Evolutionary conservation across 2,888 invertebrate species (phyloP), one percentile per base, ranked within the genome.

Genomic region (Euspilapteryx auroguttella): DNA sequence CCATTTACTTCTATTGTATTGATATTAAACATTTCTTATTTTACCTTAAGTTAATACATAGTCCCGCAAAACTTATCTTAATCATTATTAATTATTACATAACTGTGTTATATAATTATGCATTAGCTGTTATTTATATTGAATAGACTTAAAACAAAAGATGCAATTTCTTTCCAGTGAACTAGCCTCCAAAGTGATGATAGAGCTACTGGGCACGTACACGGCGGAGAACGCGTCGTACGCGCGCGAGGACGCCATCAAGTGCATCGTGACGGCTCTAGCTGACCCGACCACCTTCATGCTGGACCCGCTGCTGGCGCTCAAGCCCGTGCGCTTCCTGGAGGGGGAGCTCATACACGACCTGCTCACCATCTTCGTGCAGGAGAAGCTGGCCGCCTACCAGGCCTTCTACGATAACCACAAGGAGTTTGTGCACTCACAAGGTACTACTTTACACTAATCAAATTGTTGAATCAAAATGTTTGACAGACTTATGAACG

Each of bases 191-290:
- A 93, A 94, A 61, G 94, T 96, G 3, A 98, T 99, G 98, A 88
- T 97, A 36, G 96, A 96, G 61, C 76, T 99, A 1, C 73, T 99
- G 31, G 93, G 94, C 13, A 97, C 98, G 0, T 99, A 98, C 63
- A 96, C 95, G 13, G 89, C 94, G 34, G 96, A 96, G 49, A 97
- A 97, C 69, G 98, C 98, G 0, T 93, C 93, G 2, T 90, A 94
- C 37, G 98, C 98, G 1, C 81, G 95, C 38, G 95, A 96, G 55
- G 98, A 99, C 75, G 98, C 99, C 2, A 92, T 93, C 49, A 86
- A 90, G 48, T 98, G 98, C 59, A 97, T 99, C 49, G 87, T 92
- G 10, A 91, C 97, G 2, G 96, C 96, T 12, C 75, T 99, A 31
- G 94, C 91, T 5, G 97, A 98, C 66, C 96, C 97, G 9, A 91